These are phyloP conservation scores for Tridacna gigas DNA, from an alignment of 2,888 invertebrate species.

Conservation along the genomic window DNA sequence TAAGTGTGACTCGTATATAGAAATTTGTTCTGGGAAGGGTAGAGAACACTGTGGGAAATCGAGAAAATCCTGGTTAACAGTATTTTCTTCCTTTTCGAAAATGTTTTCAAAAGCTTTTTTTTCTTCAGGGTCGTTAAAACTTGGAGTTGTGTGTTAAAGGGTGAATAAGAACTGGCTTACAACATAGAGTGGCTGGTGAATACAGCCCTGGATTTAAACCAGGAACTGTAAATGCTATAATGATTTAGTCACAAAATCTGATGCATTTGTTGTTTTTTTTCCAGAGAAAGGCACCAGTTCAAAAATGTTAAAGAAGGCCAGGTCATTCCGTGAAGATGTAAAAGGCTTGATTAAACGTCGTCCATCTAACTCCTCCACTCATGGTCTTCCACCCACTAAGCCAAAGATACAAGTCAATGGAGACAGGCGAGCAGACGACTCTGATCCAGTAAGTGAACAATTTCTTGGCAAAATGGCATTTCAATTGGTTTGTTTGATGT, in stretches of 20 bases:
- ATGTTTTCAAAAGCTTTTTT: background rate
- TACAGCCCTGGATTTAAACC: too few relatives aligned
- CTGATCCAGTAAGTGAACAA: conserved; percentile 24
- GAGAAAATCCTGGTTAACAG: background rate
- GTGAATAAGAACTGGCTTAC: too few relatives aligned
- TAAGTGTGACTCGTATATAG: too few relatives aligned
- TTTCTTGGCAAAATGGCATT: too few relatives aligned
- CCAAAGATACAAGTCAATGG: conserved; percentile 50
- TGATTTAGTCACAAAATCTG: background rate
- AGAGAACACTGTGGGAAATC: background rate
- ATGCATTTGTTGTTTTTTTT: conserved; percentile 23
- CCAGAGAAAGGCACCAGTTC: conserved; percentile 78
- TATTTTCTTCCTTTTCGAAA: background rate
- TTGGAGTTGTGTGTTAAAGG: too few relatives aligned
- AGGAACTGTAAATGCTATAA: background rate
- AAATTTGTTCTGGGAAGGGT: background rate
- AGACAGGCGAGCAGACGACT: conserved; percentile 10
- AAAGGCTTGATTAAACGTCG: conserved; percentile 76
- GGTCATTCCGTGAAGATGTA: conserved; percentile 80
- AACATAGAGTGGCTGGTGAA: background rate
- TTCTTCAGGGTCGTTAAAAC: too few relatives aligned
- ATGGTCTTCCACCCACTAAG: conserved; percentile 69
- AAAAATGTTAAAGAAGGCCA: conserved; percentile 80
- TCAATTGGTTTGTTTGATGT: too few relatives aligned
- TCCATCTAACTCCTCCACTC: conserved; percentile 75